Percentiles rank a stretch among this genome's conserved stretches.
Conservation (phyloP, 2,113 vertebrate genomes). For the Oryzias curvinotus region DNA sequence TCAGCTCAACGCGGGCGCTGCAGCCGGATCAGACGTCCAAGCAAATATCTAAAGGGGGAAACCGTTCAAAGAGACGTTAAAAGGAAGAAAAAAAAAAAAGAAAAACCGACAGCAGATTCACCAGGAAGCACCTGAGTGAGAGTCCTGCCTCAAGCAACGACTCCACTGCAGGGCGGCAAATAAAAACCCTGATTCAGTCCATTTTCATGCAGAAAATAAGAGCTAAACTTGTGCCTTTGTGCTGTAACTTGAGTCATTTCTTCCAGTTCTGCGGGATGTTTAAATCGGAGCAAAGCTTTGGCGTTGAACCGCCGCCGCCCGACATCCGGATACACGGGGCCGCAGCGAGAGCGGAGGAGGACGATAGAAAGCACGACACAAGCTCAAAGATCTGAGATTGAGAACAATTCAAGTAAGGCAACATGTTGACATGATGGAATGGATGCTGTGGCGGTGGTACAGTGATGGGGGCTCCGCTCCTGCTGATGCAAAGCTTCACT, state of each 20-base stretch:
- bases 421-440: conserved; percentile 61
- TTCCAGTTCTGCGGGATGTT: too few relatives aligned
- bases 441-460: conserved; percentile 7
- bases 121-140: conserved; percentile 54
- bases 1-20: conserved; percentile 10
- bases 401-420: conserved; percentile 75
- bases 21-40: neutral
- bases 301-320: neutral
- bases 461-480: too few relatives aligned
- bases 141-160: conserved; percentile 18
- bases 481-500: neutral
- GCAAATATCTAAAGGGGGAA: too few relatives aligned
- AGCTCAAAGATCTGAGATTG: conserved; percentile 46
- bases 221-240: neutral
- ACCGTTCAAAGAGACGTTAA: too few relatives aligned
- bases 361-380: conserved; percentile 27
- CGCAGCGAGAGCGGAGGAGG: too few relatives aligned
- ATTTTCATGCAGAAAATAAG: neutral
- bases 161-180: neutral
- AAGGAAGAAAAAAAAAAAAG: too few relatives aligned
- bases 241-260: neutral
- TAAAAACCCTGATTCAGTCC: neutral
- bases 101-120: neutral
- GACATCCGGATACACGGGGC: too few relatives aligned
- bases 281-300: neutral